phyloP scores from a whole-genome alignment of 2,888 invertebrate species.

The Ormyrus pomaceus region DNA sequence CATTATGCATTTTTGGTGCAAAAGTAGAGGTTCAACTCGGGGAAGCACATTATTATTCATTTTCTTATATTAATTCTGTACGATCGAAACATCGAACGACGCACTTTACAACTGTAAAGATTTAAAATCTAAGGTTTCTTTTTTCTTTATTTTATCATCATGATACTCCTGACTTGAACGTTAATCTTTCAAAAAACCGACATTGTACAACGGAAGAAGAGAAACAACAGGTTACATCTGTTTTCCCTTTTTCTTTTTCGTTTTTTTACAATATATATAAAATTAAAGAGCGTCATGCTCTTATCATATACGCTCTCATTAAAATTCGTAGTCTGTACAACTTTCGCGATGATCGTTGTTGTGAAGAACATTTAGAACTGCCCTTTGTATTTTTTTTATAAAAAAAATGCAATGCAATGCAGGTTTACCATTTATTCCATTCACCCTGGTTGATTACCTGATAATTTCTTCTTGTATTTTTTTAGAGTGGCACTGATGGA shows the following conservation, averaged over 20 bases:
- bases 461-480: conserved; percentile 29
- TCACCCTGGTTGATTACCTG: conserved; percentile 42
- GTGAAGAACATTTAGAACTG: conserved; percentile 26
- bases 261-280: conserved; percentile 58
- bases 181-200: conserved; percentile 13
- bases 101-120: conserved; percentile 30
- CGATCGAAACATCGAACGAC: conserved; percentile 29
- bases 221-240: conserved; percentile 15
- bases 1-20: conserved; percentile 58
- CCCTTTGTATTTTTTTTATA: not conserved
- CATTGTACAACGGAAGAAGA: conserved; percentile 36
- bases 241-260: conserved; percentile 9
- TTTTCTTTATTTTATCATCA: conserved; percentile 6
- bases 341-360: conserved; percentile 26
- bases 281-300: conserved; percentile 20
- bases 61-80: conserved; percentile 41
- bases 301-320: conserved; percentile 26
- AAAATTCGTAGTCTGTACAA: conserved; percentile 41
- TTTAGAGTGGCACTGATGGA: conserved; percentile 54
- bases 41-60: conserved; percentile 60
- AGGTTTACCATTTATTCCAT: conserved; percentile 7
- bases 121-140: conserved; percentile 29
- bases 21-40: conserved; percentile 59
- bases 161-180: conserved; percentile 3
- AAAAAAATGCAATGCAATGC: conserved; percentile 8